These are phyloP conservation scores for Callopanchax toddi DNA, from an alignment of 2,113 vertebrate genomes.

Conservation along the genomic window DNA sequence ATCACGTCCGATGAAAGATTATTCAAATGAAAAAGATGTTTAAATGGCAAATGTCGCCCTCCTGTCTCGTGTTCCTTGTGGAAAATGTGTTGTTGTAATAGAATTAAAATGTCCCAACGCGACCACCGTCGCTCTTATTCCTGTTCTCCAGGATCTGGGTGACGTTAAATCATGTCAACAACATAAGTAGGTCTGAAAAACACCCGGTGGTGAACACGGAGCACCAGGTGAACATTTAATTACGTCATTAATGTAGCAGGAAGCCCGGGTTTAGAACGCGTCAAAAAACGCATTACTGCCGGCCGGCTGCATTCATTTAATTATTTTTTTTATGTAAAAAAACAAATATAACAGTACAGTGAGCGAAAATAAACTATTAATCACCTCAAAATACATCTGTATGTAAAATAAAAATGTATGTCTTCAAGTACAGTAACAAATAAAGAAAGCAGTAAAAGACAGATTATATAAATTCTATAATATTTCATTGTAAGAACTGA, in stretches of 20 bases:
- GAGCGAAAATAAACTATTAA: too few species aligned
- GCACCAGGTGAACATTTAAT: not conserved
- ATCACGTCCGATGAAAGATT: conserved; percentile 64
- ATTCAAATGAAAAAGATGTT: conserved; percentile 43
- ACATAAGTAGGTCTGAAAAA: conserved; percentile 6
- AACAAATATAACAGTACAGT: too few species aligned
- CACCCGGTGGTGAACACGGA: not conserved
- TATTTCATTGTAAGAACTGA: too few species aligned
- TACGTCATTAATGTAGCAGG: not conserved
- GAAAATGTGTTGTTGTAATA: not conserved
- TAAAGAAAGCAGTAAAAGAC: too few species aligned
- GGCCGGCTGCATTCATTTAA: too few species aligned
- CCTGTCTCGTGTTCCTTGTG: conserved; percentile 17
- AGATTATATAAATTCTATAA: too few species aligned
- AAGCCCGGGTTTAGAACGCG: not conserved
- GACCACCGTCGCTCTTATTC: not conserved
- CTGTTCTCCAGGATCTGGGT: not conserved
- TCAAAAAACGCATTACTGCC: not conserved
- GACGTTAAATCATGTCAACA: conserved; percentile 14
- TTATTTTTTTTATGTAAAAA: too few species aligned
- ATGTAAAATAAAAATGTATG: too few species aligned
- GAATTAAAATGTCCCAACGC: conserved; percentile 11
- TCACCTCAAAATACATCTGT: too few species aligned
- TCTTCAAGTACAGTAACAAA: too few species aligned
- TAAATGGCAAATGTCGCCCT: conserved; percentile 38